Conservation (phyloP, 1,140 invertebrate species). For the Neodiprion pinetum region DNA sequence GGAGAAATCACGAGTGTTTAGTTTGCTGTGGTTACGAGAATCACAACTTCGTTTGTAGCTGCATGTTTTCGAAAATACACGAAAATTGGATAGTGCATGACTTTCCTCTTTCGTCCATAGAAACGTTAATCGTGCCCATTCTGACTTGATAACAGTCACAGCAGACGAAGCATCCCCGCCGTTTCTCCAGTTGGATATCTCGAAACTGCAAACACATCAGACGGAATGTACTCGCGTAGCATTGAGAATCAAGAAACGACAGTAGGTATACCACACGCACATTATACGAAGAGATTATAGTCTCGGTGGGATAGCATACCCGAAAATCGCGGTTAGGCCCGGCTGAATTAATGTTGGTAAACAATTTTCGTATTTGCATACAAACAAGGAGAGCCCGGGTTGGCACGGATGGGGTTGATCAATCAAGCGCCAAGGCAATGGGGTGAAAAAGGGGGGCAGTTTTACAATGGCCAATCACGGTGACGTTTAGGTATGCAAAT, state of each 20-base stretch:
- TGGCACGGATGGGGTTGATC: slow-evolving; percentile 1
- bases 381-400: neutral
- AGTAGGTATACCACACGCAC: too few species aligned
- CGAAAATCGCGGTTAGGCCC: neutral
- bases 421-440: neutral
- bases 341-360: neutral
- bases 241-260: neutral
- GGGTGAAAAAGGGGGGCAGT: neutral
- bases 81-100: too few species aligned
- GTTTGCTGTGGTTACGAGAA: too few species aligned
- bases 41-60: too few species aligned
- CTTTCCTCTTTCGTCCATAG: too few species aligned
- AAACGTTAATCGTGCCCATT: too few species aligned
- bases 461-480: slow-evolving; percentile 1
- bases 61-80: too few species aligned
- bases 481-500: slow-evolving; percentile 7
- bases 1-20: too few species aligned
- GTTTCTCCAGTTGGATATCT: neutral
- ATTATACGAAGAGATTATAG: neutral
- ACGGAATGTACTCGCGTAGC: neutral
- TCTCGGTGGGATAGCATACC: neutral
- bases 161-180: too few species aligned
- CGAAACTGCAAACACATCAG: neutral
- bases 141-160: too few species aligned
- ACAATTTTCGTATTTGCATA: slow-evolving; percentile 3